Evolutionary conservation across 2,797 vertebrate species (phyloP), one percentile per base, ranked within the genome.

Genomic region (Acrossocheilus wenchowensis): DNA sequence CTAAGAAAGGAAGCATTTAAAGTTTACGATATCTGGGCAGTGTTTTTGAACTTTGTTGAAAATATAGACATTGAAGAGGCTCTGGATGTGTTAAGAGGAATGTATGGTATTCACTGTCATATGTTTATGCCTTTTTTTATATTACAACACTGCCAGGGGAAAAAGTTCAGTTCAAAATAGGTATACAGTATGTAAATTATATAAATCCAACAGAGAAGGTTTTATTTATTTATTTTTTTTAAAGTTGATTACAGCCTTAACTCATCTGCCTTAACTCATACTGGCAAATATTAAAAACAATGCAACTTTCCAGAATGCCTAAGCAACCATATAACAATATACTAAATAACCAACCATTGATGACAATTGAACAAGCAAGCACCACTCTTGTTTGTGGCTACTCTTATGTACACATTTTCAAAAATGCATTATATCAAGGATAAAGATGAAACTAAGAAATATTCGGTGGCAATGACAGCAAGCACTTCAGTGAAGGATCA

Each of bases 401-500:
- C 52, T 54, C 52, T 54, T 54, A 54, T 19, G 26, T 21, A 30
- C 39, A 19, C 10, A 19, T 73, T 34, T 26, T 21, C 19, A 83
- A 64, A 83, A 3, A 84, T 36, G 43, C 26, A 75, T 10, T 12
- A 66, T 23, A 62, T 39, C 6, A 6, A 41, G n/a, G 21, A 77
- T 77, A 52, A 84, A 68, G 43, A 26, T 39, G 12, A 75, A 74
- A 39, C 21, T 39, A 36, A 50, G 8, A 52, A 50, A 84, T 54
- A 84, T 52, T 36, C 6, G 1, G n/a, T 34, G 17, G 6, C 39
- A 39, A 30, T 62, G 52, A 83, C 81, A 74, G 26, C 71, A 77
- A 52, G 45, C 23, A 21, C 66, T 68, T 52, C 43, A 68, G 41
- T 62, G 48, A 74, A 48, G 60, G 60, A 68, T 75, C 72, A 64